A percentile compares a stretch with the other conserved stretches of the same genome.
phyloP scores from a whole-genome alignment of 2,113 vertebrate species.

The Nannobrachium achirus region DNA sequence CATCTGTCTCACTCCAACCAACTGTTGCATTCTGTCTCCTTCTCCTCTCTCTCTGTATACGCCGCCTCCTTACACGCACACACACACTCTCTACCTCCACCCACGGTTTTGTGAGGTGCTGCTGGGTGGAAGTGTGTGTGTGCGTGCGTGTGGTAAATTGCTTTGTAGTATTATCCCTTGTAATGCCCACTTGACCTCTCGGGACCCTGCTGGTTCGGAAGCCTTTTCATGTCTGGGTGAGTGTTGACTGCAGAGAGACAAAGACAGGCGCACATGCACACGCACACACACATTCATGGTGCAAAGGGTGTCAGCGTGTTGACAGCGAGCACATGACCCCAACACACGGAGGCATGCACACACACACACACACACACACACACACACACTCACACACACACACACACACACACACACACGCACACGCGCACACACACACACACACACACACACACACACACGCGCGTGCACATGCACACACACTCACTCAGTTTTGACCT shows the following conservation, averaged over 20 bases:
- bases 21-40: constrained; percentile 59
- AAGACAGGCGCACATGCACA: constrained; percentile 9
- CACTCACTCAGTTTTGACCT: constrained; percentile 18
- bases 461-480: constrained; percentile 21
- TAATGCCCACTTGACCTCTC: constrained; percentile 65
- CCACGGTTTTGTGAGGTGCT: constrained; percentile 2
- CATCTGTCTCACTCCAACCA: constrained; percentile 59
- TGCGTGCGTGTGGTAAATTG: constrained; percentile 45
- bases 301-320: too few species aligned
- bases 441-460: constrained; percentile 41
- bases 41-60: background rate
- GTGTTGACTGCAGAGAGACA: background rate
- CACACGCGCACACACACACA: too few species aligned
- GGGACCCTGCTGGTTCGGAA: background rate
- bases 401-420: constrained; percentile 23
- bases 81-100: constrained; percentile 22
- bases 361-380: constrained; percentile 22
- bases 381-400: constrained; percentile 16
- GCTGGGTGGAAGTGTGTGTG: background rate
- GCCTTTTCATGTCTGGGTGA: constrained; percentile 25
- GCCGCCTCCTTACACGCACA: constrained; percentile 43
- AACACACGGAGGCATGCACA: too few species aligned
- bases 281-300: constrained; percentile 21
- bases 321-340: too few species aligned
- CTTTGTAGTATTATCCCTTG: constrained; percentile 46